Percentiles rank a stretch among this genome's conserved stretches.
These are phyloP conservation scores for Gobio occitaniae DNA, from an alignment of 2,797 vertebrate species.

Conservation along the genomic window DNA sequence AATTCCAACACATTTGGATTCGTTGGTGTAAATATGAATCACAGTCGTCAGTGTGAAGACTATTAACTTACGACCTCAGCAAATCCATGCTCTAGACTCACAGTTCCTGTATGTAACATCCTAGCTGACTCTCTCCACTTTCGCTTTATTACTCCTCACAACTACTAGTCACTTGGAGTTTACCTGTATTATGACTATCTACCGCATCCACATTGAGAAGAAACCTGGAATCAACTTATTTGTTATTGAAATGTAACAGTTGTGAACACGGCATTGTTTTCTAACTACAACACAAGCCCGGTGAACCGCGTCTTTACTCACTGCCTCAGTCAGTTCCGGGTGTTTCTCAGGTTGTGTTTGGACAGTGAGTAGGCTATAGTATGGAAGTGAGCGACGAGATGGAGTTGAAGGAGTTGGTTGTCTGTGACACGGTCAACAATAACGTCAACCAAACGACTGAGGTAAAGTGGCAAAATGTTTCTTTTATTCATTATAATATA, in stretches of 20 bases:
- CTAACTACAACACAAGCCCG: background rate
- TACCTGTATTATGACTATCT: background rate
- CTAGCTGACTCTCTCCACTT: background rate
- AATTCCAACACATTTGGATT: background rate
- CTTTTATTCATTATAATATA: background rate
- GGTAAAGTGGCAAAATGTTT: background rate
- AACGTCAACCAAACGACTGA: conserved; percentile 8
- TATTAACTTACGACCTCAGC: background rate
- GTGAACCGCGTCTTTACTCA: background rate
- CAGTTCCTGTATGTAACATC: conserved; percentile 1
- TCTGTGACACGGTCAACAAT: conserved; percentile 32
- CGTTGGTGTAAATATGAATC: background rate
- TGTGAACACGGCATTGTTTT: background rate
- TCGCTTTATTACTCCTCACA: background rate
- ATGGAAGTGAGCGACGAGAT: conserved; percentile 25
- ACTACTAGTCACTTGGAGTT: background rate
- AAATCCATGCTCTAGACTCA: background rate
- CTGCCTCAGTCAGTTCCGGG: conserved; percentile 36
- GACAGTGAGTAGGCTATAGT: background rate
- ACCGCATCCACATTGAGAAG: background rate
- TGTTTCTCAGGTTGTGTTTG: background rate
- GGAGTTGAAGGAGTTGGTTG: conserved; percentile 16
- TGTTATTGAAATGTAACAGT: background rate
- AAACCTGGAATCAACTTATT: background rate
- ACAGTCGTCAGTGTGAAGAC: background rate